These are phyloP conservation scores for Parazoanthus swiftii DNA, from an alignment of 92 coral and sea anemone genomes.

Conservation along the genomic window DNA sequence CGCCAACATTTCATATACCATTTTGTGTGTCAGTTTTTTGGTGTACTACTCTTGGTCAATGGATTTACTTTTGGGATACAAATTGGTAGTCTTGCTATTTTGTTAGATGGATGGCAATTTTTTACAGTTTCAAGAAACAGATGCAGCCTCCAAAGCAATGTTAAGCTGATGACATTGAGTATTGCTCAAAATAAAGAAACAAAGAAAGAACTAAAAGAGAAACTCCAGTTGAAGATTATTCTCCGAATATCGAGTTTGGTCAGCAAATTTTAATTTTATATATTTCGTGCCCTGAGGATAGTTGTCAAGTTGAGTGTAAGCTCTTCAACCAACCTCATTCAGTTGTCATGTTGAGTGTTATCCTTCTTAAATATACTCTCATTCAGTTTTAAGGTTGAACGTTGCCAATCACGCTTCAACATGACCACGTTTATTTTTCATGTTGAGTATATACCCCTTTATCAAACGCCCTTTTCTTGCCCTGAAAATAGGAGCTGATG, in stretches of 20 bases:
- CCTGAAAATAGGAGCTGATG: neutral
- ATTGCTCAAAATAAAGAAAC: neutral
- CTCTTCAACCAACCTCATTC: neutral
- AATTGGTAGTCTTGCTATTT: no score
- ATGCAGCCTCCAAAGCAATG: neutral
- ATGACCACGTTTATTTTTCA: no score
- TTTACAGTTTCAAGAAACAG: neutral
- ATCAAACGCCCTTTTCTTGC: no score
- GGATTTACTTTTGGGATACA: no score
- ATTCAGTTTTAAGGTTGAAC: no score
- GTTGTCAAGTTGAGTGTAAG: neutral
- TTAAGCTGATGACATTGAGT: no score
- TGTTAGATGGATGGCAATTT: neutral
- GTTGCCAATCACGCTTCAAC: no score
- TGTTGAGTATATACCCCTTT: no score
- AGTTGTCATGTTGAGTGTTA: neutral
- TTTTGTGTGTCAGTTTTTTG: neutral
- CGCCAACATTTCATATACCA: no score
- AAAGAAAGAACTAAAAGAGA: neutral
- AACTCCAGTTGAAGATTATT: neutral
- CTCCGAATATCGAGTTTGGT: no score
- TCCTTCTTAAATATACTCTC: neutral
- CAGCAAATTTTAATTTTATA: no score
- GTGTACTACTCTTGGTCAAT: neutral
- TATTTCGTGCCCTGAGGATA: neutral